Percentiles rank a stretch among this genome's conserved stretches.
Conservation (phyloP, 1,140 invertebrate genomes). For the Paramacrobiotus metropolitanus region DNA sequence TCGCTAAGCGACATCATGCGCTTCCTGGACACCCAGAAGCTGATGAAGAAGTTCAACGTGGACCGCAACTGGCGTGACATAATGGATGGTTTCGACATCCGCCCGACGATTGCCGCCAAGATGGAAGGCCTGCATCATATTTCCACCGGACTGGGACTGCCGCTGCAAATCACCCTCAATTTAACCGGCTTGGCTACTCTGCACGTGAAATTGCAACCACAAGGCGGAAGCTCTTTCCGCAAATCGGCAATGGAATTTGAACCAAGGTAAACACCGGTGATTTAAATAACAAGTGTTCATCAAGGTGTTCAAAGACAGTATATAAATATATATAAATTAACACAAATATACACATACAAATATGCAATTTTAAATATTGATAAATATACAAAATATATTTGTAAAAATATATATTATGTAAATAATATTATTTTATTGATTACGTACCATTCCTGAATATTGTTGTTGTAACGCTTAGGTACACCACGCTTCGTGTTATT, state of each 20-base stretch:
- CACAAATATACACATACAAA: no score
- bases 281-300: no score
- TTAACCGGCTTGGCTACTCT: neutral
- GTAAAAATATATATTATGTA: no score
- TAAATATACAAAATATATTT: no score
- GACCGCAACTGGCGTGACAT: neutral
- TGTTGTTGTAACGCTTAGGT: no score
- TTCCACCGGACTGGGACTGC: slow-evolving; percentile 1
- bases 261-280: no score
- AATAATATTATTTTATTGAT: no score
- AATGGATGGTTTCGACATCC: neutral
- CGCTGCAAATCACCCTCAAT: neutral
- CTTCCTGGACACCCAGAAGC: neutral
- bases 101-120: neutral
- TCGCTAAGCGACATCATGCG: neutral
- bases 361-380: no score
- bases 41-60: neutral
- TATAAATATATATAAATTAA: no score
- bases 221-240: neutral
- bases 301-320: no score
- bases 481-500: no score
- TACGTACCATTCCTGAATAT: no score
- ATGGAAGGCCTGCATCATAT: slow-evolving; percentile 1
- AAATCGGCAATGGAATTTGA: neutral
- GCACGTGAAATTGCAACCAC: neutral